Percentiles rank a stretch among this genome's conserved stretches.
phyloP scores from a whole-genome alignment of 1,140 invertebrate species.

The Daktulosphaira vitifoliae region DNA sequence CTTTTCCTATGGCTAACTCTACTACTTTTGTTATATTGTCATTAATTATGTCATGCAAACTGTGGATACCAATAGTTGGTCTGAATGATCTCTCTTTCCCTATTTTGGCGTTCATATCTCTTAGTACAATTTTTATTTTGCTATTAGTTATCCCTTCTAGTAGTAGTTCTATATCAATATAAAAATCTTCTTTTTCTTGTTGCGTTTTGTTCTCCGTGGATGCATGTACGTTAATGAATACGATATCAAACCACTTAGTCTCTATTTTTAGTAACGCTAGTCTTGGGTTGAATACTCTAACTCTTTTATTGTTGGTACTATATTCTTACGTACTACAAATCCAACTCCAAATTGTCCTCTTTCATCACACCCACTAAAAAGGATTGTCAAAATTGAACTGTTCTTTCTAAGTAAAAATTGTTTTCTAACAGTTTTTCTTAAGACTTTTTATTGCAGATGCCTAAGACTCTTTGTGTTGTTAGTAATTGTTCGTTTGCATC shows the following conservation, averaged over 20 bases:
- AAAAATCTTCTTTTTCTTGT: slow-evolving; percentile 6
- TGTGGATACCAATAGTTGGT: slow-evolving; percentile 21
- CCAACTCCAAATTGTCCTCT: not conserved
- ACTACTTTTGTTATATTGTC: not conserved
- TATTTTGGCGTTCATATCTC: not conserved
- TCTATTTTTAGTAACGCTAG: slow-evolving; percentile 17
- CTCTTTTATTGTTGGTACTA: not conserved
- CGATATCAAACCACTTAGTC: slow-evolving; percentile 26
- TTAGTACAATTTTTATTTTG: no score
- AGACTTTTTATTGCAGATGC: no score
- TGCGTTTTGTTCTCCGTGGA: not conserved
- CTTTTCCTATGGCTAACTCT: slow-evolving; percentile 1
- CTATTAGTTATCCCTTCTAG: no score
- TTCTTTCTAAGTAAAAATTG: no score
- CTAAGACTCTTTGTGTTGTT: no score
- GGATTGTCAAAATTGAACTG: no score
- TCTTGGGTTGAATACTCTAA: slow-evolving; percentile 24
- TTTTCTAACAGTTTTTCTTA: no score
- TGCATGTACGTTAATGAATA: slow-evolving; percentile 24
- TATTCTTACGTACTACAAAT: not conserved
- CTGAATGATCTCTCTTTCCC: slow-evolving; percentile 36
- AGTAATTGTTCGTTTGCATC: no score
- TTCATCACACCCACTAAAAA: not conserved
- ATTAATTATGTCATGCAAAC: not conserved
- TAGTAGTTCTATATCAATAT: not conserved